phyloP scores from a whole-genome alignment of 2,888 invertebrate genomes.

The Psococerastis gibbosa region DNA sequence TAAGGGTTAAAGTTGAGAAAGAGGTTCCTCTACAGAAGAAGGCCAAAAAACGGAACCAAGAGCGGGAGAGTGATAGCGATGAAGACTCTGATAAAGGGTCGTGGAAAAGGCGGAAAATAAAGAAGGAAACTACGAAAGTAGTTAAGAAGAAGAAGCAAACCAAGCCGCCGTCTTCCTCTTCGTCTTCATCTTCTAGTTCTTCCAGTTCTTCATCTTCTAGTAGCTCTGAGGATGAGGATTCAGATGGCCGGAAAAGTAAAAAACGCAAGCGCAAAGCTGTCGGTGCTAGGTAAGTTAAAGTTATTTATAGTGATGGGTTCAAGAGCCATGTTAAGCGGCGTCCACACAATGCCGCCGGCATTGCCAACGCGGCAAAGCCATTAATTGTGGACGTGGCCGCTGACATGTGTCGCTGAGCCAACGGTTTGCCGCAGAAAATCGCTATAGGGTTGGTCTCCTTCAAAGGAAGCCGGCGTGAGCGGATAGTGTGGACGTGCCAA shows the following conservation, averaged over 20 bases:
- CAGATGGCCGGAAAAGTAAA: slow-evolving; percentile 1
- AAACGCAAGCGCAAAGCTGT: no score
- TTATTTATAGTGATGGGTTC: no score
- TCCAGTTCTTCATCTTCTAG: background rate
- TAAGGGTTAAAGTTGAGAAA: slow-evolving; percentile 14
- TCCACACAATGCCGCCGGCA: no score
- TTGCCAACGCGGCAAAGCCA: no score
- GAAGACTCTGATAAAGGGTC: slow-evolving; percentile 12
- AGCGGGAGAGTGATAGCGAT: background rate
- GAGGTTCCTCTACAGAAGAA: slow-evolving; percentile 14
- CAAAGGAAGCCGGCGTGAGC: no score
- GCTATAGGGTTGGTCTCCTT: no score
- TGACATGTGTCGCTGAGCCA: no score
- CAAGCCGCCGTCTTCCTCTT: slow-evolving; percentile 8
- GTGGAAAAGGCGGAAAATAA: slow-evolving; percentile 11
- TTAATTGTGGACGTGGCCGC: no score
- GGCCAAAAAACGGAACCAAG: slow-evolving; percentile 9
- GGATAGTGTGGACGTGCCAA: no score
- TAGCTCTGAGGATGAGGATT: slow-evolving; percentile 12
- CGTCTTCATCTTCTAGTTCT: background rate
- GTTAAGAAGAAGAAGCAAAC: slow-evolving; percentile 3
- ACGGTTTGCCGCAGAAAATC: no score
- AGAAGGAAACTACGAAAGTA: slow-evolving; percentile 14
- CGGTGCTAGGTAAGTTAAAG: no score
- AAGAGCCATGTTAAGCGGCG: no score